Base-by-base conservation (phyloP, 1,140 invertebrate genomes). In the Cepaea nemoralis region DNA sequence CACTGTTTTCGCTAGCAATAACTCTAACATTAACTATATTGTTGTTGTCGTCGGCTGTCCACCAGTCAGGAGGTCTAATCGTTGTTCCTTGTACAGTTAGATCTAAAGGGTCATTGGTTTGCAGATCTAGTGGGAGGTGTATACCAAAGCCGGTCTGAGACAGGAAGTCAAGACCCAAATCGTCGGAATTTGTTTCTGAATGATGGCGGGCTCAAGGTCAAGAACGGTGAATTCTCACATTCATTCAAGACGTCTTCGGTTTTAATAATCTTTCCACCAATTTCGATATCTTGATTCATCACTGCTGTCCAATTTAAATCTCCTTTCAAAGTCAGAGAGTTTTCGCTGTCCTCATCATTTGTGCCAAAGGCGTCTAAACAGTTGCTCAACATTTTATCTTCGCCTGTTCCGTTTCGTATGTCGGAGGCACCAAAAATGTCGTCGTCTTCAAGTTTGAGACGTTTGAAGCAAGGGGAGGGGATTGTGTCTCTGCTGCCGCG, bases 291-390 rank as follows among this genome's bases (percentile, higher is more conserved):
- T 66, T 92, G 91, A 80, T 91, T 91, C n/a, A 93, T 85, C 33
- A 93, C 88, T n/a, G 91, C 85, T 50, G 91, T 92, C 91, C 90
- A 93, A 86, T 88, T 92, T 73, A 92, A 89, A 80, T 92, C 91
- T 33, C 85, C 87, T 78, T 84, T 87, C 33, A 88, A 69, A 35
- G 85, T 84, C 10, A 82, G 66, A 22, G 77, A 80, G 39, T 84
- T 80, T 27, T 85, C 79, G 24, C 83, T 76, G 33, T 83, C 84
- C 24, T 86, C 85, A 63, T 87, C 83, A 50, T 84, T 83, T 70
- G 76, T 81, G 81, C 81, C 79, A 78, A 83, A 84, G 74, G 85
- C 82, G 71, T 85, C 37, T 14, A 80, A 85, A 33, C 82, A 80
- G 69, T 85, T 85, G 69, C 80, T 82, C 22, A 82, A 59, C 55